A percentile compares a stretch with the other conserved stretches of the same genome.
Conservation (phyloP, 2,888 invertebrate genomes). For the Alsophila aescularia region DNA sequence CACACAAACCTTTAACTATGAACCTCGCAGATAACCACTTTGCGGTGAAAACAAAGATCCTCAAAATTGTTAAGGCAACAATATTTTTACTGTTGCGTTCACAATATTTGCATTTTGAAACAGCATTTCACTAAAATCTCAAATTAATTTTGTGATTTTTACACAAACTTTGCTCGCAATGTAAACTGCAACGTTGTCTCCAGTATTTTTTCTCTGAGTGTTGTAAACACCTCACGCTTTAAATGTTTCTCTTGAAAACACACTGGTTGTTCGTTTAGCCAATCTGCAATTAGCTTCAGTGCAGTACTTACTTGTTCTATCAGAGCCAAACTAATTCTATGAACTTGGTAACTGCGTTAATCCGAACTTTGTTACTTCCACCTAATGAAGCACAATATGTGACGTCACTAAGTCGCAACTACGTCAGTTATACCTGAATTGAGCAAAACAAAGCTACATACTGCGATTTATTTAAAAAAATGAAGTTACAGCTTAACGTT, state of each 20-base stretch:
- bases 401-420: slow-evolving; percentile 24
- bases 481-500: too few relatives aligned
- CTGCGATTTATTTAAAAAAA: background rate
- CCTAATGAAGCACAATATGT: slow-evolving; percentile 37
- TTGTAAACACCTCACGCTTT: background rate
- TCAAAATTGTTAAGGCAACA: too few relatives aligned
- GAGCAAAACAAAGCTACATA: background rate
- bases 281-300: slow-evolving; percentile 35
- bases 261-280: slow-evolving; percentile 23
- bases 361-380: slow-evolving; percentile 36
- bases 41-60: too few relatives aligned
- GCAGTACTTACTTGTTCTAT: slow-evolving; percentile 36
- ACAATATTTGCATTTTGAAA: too few relatives aligned
- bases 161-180: too few relatives aligned
- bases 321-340: slow-evolving; percentile 36
- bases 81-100: too few relatives aligned
- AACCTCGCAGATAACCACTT: too few relatives aligned
- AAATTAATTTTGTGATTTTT: too few relatives aligned
- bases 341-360: slow-evolving; percentile 36
- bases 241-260: background rate
- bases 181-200: too few relatives aligned
- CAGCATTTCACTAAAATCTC: too few relatives aligned
- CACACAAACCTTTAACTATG: too few relatives aligned
- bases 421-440: background rate
- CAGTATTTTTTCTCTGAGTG: too few relatives aligned